Percentiles rank a stretch among this genome's conserved stretches.
phyloP scores from a whole-genome alignment of 2,888 invertebrate genomes.

The Hermaeophaga mercurialis region DNA sequence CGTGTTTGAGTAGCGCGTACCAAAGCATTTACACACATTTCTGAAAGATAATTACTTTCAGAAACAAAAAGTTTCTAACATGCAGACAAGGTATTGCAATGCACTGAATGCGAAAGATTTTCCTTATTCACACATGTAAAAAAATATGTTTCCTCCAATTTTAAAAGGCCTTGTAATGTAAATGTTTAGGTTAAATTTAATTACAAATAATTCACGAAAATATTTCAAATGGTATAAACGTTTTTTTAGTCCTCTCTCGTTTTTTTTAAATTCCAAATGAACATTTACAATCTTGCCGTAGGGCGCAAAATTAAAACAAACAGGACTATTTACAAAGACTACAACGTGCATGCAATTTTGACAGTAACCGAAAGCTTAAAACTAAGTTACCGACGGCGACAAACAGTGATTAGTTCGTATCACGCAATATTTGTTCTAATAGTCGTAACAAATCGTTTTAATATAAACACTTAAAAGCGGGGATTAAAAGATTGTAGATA shows the following conservation, averaged over 20 bases:
- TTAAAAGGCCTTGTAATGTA: no score
- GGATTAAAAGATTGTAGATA: no score
- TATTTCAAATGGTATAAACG: no score
- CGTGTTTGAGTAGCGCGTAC: constrained; percentile 26
- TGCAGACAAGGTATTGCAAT: not conserved
- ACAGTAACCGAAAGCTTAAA: constrained; percentile 25
- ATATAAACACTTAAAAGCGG: not conserved
- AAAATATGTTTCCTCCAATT: no score
- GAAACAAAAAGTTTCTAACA: constrained; percentile 18
- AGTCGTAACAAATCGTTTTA: constrained; percentile 9
- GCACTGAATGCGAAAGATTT: not conserved
- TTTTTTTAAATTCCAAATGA: constrained; percentile 3
- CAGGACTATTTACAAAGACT: constrained; percentile 15
- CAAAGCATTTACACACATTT: constrained; percentile 25
- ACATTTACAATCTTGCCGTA: not conserved
- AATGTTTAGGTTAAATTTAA: no score
- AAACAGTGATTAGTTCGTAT: constrained; percentile 25
- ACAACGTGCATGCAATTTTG: constrained; percentile 25
- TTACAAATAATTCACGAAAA: no score
- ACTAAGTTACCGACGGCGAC: constrained; percentile 24
- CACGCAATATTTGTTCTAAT: constrained; percentile 24
- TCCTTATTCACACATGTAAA: no score
- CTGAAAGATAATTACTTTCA: constrained; percentile 22
- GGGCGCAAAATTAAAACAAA: constrained; percentile 15
- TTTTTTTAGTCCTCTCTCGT: no score